phyloP scores from a whole-genome alignment of 2,113 vertebrate genomes.

The Astur gentilis region DNA sequence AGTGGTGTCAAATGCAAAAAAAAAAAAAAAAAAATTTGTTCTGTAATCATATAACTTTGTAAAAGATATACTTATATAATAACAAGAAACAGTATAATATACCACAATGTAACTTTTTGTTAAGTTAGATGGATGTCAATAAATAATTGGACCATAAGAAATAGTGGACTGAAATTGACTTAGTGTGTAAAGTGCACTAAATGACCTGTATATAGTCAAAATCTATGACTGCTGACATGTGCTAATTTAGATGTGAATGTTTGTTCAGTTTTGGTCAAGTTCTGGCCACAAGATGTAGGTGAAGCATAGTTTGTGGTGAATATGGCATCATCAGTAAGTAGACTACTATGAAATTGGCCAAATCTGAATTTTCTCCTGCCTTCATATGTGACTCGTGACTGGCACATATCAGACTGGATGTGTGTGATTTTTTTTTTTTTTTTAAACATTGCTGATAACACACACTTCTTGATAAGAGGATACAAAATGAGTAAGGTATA shows the following conservation, averaged over 20 bases:
- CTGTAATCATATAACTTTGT: neutral
- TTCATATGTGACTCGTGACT: rapidly evolving
- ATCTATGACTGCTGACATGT: neutral
- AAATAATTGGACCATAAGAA: neutral
- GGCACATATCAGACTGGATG: neutral
- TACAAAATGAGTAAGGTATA: neutral
- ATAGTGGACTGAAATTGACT: neutral
- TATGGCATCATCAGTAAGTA: neutral
- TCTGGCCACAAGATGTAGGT: neutral
- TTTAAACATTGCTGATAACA: neutral
- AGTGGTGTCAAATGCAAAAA: neutral
- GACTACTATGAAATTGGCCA: neutral
- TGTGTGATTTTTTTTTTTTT: neutral
- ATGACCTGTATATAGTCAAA: neutral
- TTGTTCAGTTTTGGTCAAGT: neutral
- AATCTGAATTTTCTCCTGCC: neutral
- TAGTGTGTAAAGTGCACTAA: neutral
- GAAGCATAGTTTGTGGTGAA: neutral
- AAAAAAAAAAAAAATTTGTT: neutral
- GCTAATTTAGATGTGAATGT: neutral
- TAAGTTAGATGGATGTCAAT: neutral
- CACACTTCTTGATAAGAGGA: neutral
- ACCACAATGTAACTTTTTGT: neutral
- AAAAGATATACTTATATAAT: neutral
- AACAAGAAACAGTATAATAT: neutral